These are phyloP conservation scores for Thymelicus lineola DNA, from an alignment of 2,888 invertebrate species.

Conservation along the genomic window DNA sequence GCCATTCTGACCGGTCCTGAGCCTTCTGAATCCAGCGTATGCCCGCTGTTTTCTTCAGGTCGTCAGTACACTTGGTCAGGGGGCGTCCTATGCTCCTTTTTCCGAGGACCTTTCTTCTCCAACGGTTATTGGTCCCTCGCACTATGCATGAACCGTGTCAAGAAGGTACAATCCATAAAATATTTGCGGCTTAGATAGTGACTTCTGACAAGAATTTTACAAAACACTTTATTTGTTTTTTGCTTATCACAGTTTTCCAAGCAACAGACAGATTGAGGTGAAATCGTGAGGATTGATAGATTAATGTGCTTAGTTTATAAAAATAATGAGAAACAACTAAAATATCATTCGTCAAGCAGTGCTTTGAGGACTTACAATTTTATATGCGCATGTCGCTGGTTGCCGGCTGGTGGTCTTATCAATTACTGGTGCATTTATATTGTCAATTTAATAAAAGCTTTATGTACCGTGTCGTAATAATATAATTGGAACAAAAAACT, in stretches of 20 bases:
- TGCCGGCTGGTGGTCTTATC: background rate
- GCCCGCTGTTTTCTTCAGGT: no score
- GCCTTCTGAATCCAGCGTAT: no score
- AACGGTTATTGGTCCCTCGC: no score
- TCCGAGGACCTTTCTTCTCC: no score
- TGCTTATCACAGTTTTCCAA: background rate
- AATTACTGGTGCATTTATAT: background rate
- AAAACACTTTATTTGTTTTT: slow-evolving; percentile 5
- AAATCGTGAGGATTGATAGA: slow-evolving; percentile 8
- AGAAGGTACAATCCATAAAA: no score
- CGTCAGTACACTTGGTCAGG: no score
- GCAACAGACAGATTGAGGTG: slow-evolving; percentile 1
- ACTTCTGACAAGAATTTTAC: background rate
- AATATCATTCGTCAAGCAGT: slow-evolving; percentile 1
- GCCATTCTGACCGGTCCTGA: no score
- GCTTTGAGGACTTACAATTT: background rate
- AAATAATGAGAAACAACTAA: background rate
- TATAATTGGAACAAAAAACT: slow-evolving; percentile 26
- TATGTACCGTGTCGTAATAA: slow-evolving; percentile 20
- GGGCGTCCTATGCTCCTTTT: no score
- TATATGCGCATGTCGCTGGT: background rate
- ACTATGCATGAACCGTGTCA: no score
- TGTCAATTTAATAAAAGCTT: slow-evolving; percentile 23
- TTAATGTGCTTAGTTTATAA: background rate
- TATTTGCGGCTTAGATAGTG: no score